Percentiles rank a stretch among this genome's conserved stretches.
phyloP scores from a whole-genome alignment of 2,888 invertebrate species.

The Ashinkailepas kermadecensis region DNA sequence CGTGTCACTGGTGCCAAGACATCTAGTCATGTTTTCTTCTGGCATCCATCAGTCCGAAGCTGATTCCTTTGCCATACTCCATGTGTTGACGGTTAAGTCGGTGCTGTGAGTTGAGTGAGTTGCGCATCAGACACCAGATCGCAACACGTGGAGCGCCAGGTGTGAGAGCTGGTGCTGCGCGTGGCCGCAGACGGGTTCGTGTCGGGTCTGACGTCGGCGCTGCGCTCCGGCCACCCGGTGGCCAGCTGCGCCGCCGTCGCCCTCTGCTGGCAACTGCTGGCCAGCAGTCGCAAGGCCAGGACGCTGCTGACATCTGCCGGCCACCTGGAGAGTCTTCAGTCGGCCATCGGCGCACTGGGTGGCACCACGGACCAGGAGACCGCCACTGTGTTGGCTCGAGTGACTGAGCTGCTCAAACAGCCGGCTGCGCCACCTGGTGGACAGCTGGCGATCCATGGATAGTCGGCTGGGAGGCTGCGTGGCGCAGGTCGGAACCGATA shows the following conservation, averaged over 20 bases:
- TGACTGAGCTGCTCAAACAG: neutral
- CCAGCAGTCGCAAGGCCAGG: neutral
- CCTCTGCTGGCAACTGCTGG: neutral
- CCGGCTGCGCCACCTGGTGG: neutral
- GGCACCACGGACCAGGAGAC: neutral
- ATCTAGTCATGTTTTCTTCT: no score
- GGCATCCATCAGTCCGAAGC: no score
- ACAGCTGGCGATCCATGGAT: no score
- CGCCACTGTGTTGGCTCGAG: neutral
- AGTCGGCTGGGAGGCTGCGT: no score
- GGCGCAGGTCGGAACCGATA: no score
- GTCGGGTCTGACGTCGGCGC: neutral
- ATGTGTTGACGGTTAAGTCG: no score
- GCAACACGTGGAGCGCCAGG: no score
- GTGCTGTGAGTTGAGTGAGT: no score
- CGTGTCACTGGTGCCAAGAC: no score
- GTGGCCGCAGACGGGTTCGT: neutral
- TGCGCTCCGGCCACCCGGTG: neutral
- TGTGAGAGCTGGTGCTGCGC: no score
- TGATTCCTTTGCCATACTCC: no score
- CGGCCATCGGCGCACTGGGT: neutral
- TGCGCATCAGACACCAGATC: no score
- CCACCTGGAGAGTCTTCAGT: neutral
- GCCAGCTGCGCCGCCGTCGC: constrained; percentile 6
- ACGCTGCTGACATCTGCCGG: neutral